Evolutionary conservation across 2,888 invertebrate genomes (phyloP).

Genomic region (Brachyptera risi): DNA sequence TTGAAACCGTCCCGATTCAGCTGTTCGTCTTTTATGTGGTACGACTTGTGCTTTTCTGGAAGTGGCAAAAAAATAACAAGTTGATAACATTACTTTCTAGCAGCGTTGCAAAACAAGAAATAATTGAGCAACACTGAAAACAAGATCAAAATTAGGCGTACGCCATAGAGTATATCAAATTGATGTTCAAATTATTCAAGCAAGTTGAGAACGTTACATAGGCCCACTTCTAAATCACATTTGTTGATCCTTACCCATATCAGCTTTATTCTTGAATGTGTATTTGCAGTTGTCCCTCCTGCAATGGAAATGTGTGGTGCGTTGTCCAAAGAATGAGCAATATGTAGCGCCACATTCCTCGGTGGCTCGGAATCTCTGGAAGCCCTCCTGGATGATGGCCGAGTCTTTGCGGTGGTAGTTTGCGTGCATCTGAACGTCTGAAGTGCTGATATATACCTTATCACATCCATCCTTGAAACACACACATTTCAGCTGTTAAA

Average conservation of each 20-base stretch:
- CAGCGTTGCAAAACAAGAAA: too few species aligned
- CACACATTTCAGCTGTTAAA: neutral
- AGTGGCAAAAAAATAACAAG: too few species aligned
- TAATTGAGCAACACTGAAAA: too few species aligned
- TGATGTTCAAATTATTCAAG: too few species aligned
- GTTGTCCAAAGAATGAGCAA: slow-evolving; percentile 89
- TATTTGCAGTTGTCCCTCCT: slow-evolving; percentile 84
- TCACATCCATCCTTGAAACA: slow-evolving; percentile 60
- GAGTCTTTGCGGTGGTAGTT: slow-evolving; percentile 98
- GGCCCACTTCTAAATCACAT: too few species aligned
- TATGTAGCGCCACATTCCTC: slow-evolving; percentile 90
- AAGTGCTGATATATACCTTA: slow-evolving; percentile 97
- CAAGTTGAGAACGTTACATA: too few species aligned
- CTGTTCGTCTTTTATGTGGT: slow-evolving; percentile 96
- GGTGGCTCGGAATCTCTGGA: slow-evolving; percentile 92
- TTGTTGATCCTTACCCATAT: slow-evolving; percentile 98
- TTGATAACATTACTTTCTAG: too few species aligned
- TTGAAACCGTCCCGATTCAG: slow-evolving; percentile 94
- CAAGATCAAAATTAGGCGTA: too few species aligned
- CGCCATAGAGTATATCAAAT: too few species aligned
- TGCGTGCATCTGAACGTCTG: slow-evolving; percentile 99
- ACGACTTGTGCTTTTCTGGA: slow-evolving; percentile 98
- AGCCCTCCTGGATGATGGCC: slow-evolving; percentile 96
- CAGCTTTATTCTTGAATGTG: slow-evolving; percentile 98
- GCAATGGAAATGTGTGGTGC: slow-evolving; percentile 98